Base-by-base conservation (phyloP, 2,888 invertebrate genomes). In the Charanyca ferruginea region DNA sequence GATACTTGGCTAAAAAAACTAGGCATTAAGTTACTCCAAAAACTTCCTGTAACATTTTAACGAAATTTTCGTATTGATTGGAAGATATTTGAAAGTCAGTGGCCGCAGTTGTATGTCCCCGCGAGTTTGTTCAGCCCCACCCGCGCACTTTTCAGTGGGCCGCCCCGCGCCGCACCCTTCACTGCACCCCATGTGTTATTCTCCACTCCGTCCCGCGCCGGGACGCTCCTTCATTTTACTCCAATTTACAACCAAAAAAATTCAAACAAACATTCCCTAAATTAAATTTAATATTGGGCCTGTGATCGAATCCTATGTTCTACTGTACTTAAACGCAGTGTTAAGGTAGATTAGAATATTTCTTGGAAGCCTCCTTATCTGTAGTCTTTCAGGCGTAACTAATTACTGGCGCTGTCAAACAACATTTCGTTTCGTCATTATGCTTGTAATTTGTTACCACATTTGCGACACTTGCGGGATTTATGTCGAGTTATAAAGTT, bases 111-210 rank as follows among this genome's bases (percentile, higher is more conserved):
- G 94, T 71, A 87, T 87, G 93, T 92, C 94, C 95, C 93, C 95
- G 95, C 95, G 95, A 95, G 95, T 95, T 95, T 95, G 95, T 94
- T 94, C 95, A 94, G 94, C 94, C 94, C 95, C 94, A 92, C 94
- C 95, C 95, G 95, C 95, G 94, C 93, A 94, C 94, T 94, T 94
- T 94, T 95, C 94, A 94, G 94, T 93, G 94, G 93, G 94, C 93
- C 93, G 88, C 94, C 91, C 90, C 86, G 83, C 87, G 86, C 91
- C 93, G 93, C 92, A 90, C 93, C 94, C 92, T 91, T 88, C 91
- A 92, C 91, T 90, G 92, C 93, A 93, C 94, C 91, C 91, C 90
- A 90, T 90, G 90, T 90, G 90, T 90, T 90, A 90, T 90, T 89
- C 90, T 89, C 90, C 88, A 88, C 94, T 92, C 93, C 91, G 91